Evolutionary conservation across 2,888 invertebrate species (phyloP), one percentile per base, ranked within the genome.

Genomic region (Lumbricus terrestris): DNA sequence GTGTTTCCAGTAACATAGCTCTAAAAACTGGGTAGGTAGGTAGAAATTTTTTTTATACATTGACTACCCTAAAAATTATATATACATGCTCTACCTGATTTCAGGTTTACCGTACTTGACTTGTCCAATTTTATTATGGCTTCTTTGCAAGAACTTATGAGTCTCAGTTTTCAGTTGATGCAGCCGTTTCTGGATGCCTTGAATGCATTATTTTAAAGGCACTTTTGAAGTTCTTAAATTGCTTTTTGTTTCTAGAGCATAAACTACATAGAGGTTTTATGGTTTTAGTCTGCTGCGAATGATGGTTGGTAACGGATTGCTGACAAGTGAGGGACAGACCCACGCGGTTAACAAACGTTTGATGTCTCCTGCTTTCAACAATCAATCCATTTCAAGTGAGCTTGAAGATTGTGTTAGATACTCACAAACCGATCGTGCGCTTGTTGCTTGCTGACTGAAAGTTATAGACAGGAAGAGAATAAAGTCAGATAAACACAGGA

Each of bases 311-410:
- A 85, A 92, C 38, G 93, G 93, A 29, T 88, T 93, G 34, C 88
- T 93, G n/a, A 91, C 90, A 16, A 89, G 91, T 33, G 93, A 93
- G 89, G 93, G 93, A 29, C 91, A 92, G 33, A 90, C 91, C 20
- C 94, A 94, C 89, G 92, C 93, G 83, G 91, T 91, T 29, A 91
- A 94, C 89, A 93, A 93, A 82, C 92, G 92, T n/a, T 91, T 93
- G 16, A 92, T 93, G 35, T 93, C 93, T 89, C 94, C 94, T 33
- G 92, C 93, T 29, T 94, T 94, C 91, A 92, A 92, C 90, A 90
- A 92, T 20, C 89, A 91, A n/a, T 90, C 93, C 29, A 89, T 94
- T 38, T 92, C 92, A 92, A 92, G 94, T 94, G 91, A 90, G 91
- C 89, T 54, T 18, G 33, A 82, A 37, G n/a, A n/a, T 69, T 69